Conservation (phyloP, 2,888 invertebrate genomes). For the Schrankia costaestrigalis region DNA sequence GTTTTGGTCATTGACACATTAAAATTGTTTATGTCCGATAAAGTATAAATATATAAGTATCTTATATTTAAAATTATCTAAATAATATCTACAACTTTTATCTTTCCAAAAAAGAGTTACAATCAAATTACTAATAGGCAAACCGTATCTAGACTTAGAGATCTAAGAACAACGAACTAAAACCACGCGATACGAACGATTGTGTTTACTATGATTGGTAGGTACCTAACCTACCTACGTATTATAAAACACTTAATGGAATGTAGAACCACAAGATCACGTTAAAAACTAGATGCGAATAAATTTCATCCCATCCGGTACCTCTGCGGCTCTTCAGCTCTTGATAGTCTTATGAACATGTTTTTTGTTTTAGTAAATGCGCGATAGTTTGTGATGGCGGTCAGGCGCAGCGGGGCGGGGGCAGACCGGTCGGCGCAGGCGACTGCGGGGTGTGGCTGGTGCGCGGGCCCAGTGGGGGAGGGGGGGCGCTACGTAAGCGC, state of each 20-base stretch:
- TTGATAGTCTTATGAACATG: slow-evolving; percentile 76
- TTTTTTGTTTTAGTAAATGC: slow-evolving; percentile 77
- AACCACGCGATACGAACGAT: slow-evolving; percentile 13
- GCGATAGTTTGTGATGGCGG: slow-evolving; percentile 76
- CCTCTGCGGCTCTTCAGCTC: slow-evolving; percentile 70
- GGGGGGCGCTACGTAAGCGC: slow-evolving; percentile 79
- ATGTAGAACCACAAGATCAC: slow-evolving; percentile 65
- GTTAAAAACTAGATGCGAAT: slow-evolving; percentile 74
- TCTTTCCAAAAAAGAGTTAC: no score
- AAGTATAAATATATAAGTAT: no score
- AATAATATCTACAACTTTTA: no score
- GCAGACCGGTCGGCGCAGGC: slow-evolving; percentile 61
- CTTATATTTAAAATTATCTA: no score
- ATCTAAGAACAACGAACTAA: slow-evolving; percentile 9
- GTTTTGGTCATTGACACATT: no score
- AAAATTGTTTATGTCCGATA: no score
- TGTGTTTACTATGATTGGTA: slow-evolving; percentile 18
- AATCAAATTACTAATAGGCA: not conserved
- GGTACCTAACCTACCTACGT: slow-evolving; percentile 16
- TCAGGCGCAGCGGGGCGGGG: slow-evolving; percentile 54
- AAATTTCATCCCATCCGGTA: slow-evolving; percentile 78
- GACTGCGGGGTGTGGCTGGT: slow-evolving; percentile 38
- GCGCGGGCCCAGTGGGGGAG: slow-evolving; percentile 33
- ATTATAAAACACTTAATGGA: slow-evolving; percentile 60
- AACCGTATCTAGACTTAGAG: not conserved